phyloP scores from a whole-genome alignment of 1,140 invertebrate genomes.

The Dermatophagoides farinae region DNA sequence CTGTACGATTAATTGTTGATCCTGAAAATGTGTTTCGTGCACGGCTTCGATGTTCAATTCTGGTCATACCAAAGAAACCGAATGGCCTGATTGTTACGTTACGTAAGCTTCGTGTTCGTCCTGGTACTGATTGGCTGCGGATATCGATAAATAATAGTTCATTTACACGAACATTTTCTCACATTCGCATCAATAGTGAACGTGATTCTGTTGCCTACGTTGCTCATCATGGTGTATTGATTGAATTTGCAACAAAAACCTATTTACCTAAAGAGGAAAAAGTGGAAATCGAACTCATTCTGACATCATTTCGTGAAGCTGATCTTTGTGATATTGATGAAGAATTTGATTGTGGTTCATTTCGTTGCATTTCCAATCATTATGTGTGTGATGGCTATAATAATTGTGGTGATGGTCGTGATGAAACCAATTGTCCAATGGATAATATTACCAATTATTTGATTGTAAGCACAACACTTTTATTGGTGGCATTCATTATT shows the following conservation, averaged over 20 bases:
- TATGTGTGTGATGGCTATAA: neutral
- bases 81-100: constrained; percentile 1
- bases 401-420: constrained; percentile 1
- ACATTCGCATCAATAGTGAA: neutral
- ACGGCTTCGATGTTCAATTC: neutral
- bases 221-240: neutral
- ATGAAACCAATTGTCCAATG: constrained; percentile 1
- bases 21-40: too few relatives aligned
- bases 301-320: constrained; percentile 1
- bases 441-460: constrained; percentile 4
- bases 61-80: neutral
- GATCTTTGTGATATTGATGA: constrained; percentile 2
- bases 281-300: neutral
- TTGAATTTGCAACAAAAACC: neutral
- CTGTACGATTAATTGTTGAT: neutral
- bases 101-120: neutral
- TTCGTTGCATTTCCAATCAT: neutral
- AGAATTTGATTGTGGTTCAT: constrained; percentile 4
- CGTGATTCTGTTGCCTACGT: constrained; percentile 4
- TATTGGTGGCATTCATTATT: neutral
- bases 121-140: neutral
- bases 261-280: neutral
- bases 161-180: neutral
- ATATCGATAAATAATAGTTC: constrained; percentile 1
- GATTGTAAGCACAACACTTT: neutral